Evolutionary conservation across 37 sponge, comb jelly and placozoan species (phyloP), one percentile per base, ranked within the genome.

Genomic region (Axinella damicornis): DNA sequence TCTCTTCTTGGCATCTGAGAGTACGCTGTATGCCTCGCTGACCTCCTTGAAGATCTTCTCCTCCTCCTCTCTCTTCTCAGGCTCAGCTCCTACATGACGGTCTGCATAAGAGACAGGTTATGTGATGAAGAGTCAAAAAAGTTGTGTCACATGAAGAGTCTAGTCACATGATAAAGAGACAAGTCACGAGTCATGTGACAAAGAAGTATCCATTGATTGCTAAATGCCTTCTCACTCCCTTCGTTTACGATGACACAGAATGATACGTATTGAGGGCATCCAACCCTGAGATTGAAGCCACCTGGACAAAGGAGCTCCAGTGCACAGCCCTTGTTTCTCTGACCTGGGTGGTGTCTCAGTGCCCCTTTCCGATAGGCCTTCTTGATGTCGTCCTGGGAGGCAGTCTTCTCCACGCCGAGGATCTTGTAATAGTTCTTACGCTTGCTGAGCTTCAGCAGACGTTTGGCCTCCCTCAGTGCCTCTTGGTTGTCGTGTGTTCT

Each of bases 371-470:
- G 77, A 68, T 97, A 99, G 0, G 94, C 96, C 52, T 92, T 89
- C 96, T 97, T 99, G 58, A 99, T 97, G 62, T 99, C 96, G n/a
- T 87, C 87, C 19, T 87, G 85, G n/a, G 85, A 83, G 2, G 96
- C 96, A 61, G 61, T 60, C 55, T 63, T 82, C 16, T 62, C 75
- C 25, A 97, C 81, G 5, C 85, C 94, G 2, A 99, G 89, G 33
- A 99, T 89, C 72, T 97, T 99, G 85, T 99, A 99, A 70, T 95
- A 99, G 78, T 99, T 96, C 57, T 99, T 99, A n/a, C 99, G 75
- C 76, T 99, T 88, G 74, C 90, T 84, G 56, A 97, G 74, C 61
- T 99, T 97, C 63, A 92, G 87, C 39, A 70, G 74, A 60, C 56
- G 74, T 36, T 96, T 92, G 1, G 94, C 97, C 12, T 96, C 97